These are phyloP conservation scores for Pedetes capensis DNA, from an alignment of 2,113 vertebrate species.

Conservation along the genomic window DNA sequence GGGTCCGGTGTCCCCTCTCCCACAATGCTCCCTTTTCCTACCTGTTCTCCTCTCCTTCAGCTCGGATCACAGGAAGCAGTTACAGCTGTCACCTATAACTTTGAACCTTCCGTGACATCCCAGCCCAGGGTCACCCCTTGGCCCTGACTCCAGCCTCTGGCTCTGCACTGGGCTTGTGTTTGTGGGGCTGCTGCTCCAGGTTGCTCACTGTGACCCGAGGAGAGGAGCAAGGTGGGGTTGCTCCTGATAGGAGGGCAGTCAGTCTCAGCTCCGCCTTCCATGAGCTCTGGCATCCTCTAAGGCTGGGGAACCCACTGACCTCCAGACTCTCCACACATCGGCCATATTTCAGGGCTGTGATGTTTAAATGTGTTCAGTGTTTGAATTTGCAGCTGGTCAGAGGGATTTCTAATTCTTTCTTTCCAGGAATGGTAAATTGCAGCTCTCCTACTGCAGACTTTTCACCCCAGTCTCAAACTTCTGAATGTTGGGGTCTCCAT, in stretches of 20 bases:
- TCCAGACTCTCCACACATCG: accelerated
- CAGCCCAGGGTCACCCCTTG: accelerated
- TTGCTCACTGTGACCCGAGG: accelerated
- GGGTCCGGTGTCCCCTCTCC: neutral
- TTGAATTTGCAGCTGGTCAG: accelerated
- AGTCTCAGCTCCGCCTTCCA: neutral
- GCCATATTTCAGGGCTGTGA: accelerated
- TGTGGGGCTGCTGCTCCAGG: neutral
- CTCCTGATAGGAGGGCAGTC: accelerated
- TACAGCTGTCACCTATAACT: accelerated
- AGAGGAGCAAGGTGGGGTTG: accelerated
- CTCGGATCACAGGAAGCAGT: accelerated
- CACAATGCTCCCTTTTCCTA: neutral
- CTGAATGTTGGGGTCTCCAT: accelerated
- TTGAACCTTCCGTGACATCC: accelerated
- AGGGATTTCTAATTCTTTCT: neutral
- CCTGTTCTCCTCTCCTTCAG: neutral
- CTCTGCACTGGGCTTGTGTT: accelerated
- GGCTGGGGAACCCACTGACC: accelerated
- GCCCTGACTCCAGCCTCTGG: too few species aligned
- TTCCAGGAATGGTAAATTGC: accelerated
- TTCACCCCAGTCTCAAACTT: neutral
- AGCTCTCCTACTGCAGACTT: accelerated
- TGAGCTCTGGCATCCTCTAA: too few species aligned
- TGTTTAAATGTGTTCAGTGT: neutral